These are phyloP conservation scores for Scopus umbretta DNA, from an alignment of 2,113 vertebrate species.

Conservation along the genomic window DNA sequence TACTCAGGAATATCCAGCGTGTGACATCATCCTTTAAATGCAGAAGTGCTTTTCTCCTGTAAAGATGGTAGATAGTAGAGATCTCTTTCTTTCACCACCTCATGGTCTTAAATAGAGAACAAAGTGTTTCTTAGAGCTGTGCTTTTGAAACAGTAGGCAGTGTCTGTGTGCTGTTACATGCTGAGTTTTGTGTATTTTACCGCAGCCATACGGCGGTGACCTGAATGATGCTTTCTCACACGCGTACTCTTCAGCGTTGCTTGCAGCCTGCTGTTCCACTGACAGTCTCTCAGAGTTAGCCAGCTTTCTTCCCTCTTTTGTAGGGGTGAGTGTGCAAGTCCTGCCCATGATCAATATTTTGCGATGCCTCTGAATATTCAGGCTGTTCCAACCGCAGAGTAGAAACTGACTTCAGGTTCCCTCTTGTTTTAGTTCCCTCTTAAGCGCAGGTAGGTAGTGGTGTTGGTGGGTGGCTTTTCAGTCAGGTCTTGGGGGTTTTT, in stretches of 20 bases:
- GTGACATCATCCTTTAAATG: background rate
- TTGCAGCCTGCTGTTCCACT: fast-evolving
- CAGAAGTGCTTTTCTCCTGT: background rate
- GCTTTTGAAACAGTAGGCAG: background rate
- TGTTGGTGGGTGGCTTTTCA: background rate
- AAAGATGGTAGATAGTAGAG: background rate
- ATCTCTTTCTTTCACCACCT: background rate
- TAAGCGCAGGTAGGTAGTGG: fast-evolving
- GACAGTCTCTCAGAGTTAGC: fast-evolving
- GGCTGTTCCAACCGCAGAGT: no score
- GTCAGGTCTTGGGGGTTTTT: background rate
- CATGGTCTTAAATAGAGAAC: background rate
- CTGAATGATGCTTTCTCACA: fast-evolving
- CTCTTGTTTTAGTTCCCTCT: background rate
- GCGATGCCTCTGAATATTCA: background rate
- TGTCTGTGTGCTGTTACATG: fast-evolving
- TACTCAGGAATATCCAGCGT: background rate
- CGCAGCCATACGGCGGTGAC: fast-evolving
- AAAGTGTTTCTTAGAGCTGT: background rate
- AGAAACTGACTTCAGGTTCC: background rate
- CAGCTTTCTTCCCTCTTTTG: background rate
- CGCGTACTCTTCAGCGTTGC: fast-evolving
- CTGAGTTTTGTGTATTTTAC: background rate
- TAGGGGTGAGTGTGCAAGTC: background rate
- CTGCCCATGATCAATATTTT: fast-evolving